Conservation (phyloP, 2,888 invertebrate genomes). For the Pantelozetes paolii region DNA sequence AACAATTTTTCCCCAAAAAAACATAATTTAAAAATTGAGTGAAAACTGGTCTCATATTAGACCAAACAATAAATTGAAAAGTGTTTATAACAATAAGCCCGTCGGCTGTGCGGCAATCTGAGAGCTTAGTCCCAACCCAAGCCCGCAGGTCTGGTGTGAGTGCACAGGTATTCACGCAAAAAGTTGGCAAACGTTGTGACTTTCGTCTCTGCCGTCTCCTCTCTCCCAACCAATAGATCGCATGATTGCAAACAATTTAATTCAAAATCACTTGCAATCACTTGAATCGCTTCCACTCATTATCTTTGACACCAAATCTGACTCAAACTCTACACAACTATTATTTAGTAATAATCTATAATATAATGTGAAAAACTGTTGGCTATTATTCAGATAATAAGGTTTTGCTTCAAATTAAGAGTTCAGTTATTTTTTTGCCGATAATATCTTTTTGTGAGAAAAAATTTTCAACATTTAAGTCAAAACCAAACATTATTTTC, state of each 20-base stretch:
- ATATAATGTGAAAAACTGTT: conserved; percentile 19
- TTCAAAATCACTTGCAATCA: conserved; percentile 18
- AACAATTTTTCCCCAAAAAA: conserved; percentile 29
- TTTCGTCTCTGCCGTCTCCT: background rate
- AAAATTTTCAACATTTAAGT: too few relatives aligned
- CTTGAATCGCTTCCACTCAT: conserved; percentile 22
- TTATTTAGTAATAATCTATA: conserved; percentile 11
- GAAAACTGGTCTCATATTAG: background rate
- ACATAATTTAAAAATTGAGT: conserved; percentile 1
- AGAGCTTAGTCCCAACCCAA: conserved; percentile 30
- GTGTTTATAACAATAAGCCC: conserved; percentile 35
- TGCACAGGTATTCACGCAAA: background rate
- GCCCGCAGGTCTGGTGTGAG: conserved; percentile 12
- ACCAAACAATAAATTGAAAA: conserved; percentile 32
- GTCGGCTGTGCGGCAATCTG: conserved; percentile 19
- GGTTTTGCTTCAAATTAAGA: conserved; percentile 11
- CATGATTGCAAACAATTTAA: conserved; percentile 31
- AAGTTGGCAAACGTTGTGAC: background rate
- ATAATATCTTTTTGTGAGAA: conserved; percentile 15
- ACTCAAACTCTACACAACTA: conserved; percentile 9
- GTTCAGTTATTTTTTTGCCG: conserved; percentile 9
- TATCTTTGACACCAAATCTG: conserved; percentile 19
- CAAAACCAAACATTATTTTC: too few relatives aligned
- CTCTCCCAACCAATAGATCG: conserved; percentile 5
- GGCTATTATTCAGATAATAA: conserved; percentile 20